These are phyloP conservation scores for Tanytarsus gracilentus DNA, from an alignment of 2,888 invertebrate genomes.

Conservation along the genomic window DNA sequence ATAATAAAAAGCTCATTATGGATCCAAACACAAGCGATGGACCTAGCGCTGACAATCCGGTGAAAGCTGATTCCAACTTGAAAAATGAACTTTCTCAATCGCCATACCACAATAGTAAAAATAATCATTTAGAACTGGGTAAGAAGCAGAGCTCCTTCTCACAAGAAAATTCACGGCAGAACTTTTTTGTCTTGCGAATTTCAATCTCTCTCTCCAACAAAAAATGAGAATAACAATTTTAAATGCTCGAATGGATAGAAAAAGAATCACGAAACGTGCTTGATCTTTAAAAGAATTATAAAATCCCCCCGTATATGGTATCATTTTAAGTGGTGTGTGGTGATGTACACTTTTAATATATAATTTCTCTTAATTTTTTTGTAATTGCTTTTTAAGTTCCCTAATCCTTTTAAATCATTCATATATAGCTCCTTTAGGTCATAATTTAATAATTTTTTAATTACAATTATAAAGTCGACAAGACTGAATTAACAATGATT, in stretches of 20 bases:
- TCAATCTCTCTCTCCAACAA: too few relatives aligned
- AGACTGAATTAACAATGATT: conserved; percentile 12
- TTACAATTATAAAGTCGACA: not conserved
- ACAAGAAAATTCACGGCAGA: too few relatives aligned
- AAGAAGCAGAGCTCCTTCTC: conserved; percentile 31
- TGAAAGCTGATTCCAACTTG: not conserved
- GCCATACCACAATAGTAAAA: conserved; percentile 32
- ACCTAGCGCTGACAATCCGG: not conserved
- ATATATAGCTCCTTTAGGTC: not conserved
- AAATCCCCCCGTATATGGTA: not conserved
- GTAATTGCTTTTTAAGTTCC: not conserved
- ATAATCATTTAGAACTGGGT: conserved; percentile 34
- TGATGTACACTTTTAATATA: not conserved
- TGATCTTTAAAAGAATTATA: not conserved
- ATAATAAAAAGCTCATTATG: conserved; percentile 23
- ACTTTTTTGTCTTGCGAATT: too few relatives aligned
- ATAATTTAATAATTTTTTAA: not conserved
- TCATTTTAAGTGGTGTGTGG: conserved; percentile 28
- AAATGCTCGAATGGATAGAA: not conserved
- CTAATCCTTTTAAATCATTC: not conserved
- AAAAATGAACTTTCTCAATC: conserved; percentile 27
- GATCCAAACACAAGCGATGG: conserved; percentile 6
- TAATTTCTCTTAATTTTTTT: not conserved
- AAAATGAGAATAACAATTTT: conserved; percentile 9
- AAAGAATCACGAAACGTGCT: not conserved